Evolutionary conservation across 1,140 invertebrate genomes (phyloP).

Genomic region (Bombus pyrosoma): DNA sequence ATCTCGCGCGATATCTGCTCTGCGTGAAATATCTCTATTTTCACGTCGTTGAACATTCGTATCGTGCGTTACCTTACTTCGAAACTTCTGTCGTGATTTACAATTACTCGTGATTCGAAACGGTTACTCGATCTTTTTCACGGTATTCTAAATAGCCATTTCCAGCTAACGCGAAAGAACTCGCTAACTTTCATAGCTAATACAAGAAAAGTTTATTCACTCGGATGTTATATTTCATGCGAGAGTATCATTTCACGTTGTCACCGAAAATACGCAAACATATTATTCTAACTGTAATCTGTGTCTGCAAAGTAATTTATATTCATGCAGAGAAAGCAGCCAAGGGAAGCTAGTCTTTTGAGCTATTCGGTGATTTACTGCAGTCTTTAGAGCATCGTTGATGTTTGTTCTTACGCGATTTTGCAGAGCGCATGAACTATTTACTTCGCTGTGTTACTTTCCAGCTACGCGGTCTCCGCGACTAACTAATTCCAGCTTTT

Average conservation of each 20-base stretch:
- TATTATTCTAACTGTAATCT: background rate
- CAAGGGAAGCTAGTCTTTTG: background rate
- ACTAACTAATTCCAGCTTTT: constrained; percentile 45
- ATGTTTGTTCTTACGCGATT: constrained; percentile 46
- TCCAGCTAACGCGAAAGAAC: background rate
- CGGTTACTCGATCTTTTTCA: background rate
- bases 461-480: constrained; percentile 3
- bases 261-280: constrained; percentile 28
- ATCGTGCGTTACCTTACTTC: background rate
- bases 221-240: background rate
- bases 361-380: constrained; percentile 36
- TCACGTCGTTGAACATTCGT: background rate
- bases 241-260: constrained; percentile 6
- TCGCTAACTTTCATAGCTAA: background rate
- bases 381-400: constrained; percentile 8
- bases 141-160: background rate
- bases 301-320: constrained; percentile 30
- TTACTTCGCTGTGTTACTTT: constrained; percentile 18
- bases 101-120: background rate
- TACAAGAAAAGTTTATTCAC: constrained; percentile 15
- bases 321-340: constrained; percentile 12
- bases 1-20: background rate
- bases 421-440: constrained; percentile 29
- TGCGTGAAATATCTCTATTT: background rate
- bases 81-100: background rate